Base-by-base conservation (phyloP, 1,140 invertebrate species). In the Brachionus plicatilis region DNA sequence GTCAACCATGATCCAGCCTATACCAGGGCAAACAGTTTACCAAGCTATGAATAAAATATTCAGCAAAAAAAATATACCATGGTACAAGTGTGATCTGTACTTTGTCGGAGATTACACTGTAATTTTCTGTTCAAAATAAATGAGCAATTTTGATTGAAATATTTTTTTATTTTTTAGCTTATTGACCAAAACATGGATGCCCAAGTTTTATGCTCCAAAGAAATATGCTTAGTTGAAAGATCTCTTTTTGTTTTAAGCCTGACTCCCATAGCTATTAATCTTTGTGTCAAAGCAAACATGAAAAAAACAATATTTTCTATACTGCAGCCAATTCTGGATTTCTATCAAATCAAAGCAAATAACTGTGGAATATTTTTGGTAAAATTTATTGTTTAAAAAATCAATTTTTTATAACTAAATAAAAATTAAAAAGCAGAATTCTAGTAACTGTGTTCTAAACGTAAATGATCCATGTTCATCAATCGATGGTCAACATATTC, bases 61-160 rank as follows among this genome's bases (percentile, higher is more conserved):
- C 20, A 14, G 27, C 12, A 60, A 68, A 65, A 82, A 82, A 37
- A 82, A 68, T 24, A 82, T 82, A 24, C 65, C 50, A 43, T 82
- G 79, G 79, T 82, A 82, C 6, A 82, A 82, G 24, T 82, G 9
- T 65, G 79, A 82, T 82, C 33, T 82, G 4, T 82, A 82, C 60
- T 82, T 82, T 82, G 79, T 82, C 3, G 79, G 41, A 9, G 65
- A 82, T 68, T 82, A 82, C 12, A 41, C 68, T 6, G 68, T 72
- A 72, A 72, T 27, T 66, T 27, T 27, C 3, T 27, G 11, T 14
- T 27, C 6, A 66, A 66, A 27, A 27, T 11, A 8, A 27, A 65
- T 20, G 5, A 4, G 33, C 33, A 37, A 37, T 37, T 37, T 37
- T 37, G 0, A 7, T 37, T 4, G 4, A 7, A 37, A n/a, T n/a